These are phyloP conservation scores for Drusus annulatus DNA, from an alignment of 1,140 invertebrate species.

Conservation along the genomic window DNA sequence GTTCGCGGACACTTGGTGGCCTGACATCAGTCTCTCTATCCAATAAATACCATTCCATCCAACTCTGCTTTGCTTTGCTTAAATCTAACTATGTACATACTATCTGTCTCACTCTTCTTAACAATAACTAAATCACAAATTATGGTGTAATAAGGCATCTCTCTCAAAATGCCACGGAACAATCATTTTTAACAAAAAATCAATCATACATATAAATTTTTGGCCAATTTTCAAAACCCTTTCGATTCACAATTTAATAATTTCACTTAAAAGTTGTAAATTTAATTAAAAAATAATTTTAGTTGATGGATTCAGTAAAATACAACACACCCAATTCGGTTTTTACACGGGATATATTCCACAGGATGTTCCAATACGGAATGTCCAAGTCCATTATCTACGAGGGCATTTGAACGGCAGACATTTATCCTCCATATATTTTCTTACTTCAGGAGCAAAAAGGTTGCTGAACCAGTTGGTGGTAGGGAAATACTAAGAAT, in stretches of 20 bases:
- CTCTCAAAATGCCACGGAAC: constrained; percentile 49
- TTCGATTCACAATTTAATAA: constrained; percentile 45
- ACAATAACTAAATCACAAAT: constrained; percentile 58
- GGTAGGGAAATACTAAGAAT: too few species aligned
- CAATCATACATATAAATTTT: constrained; percentile 48
- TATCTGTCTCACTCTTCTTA: constrained; percentile 46
- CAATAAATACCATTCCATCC: constrained; percentile 51
- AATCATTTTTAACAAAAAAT: constrained; percentile 46
- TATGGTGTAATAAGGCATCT: constrained; percentile 52
- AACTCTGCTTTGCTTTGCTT: constrained; percentile 45
- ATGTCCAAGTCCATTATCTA: too few species aligned
- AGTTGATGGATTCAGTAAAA: constrained; percentile 7
- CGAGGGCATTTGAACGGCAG: too few species aligned
- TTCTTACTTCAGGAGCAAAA: too few species aligned
- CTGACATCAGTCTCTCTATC: constrained; percentile 57
- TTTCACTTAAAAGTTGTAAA: constrained; percentile 31
- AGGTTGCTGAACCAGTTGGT: too few species aligned
- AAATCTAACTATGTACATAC: constrained; percentile 53
- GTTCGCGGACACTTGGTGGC: constrained; percentile 46
- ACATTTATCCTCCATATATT: too few species aligned
- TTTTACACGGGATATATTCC: too few species aligned
- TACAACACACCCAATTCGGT: too few species aligned
- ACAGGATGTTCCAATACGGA: too few species aligned
- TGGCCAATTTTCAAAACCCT: constrained; percentile 50
- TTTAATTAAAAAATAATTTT: neutral